Evolutionary conservation across 2,113 vertebrate species (phyloP).

Genomic region (Phycodurus eques): DNA sequence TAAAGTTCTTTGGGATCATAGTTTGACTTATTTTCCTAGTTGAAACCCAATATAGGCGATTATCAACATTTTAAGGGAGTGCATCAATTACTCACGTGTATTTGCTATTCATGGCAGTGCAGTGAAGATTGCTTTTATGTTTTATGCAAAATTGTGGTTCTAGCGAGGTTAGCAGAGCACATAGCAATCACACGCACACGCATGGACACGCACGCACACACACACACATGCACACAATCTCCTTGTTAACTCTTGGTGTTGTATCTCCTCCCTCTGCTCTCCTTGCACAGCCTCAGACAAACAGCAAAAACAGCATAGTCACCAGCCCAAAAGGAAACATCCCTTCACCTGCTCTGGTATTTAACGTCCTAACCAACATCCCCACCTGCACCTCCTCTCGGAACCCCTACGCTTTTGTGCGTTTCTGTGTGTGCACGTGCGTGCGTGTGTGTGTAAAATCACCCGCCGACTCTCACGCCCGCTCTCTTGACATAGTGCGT

Average conservation of each 20-base stretch:
- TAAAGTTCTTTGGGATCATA: too few relatives aligned
- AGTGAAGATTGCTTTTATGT: neutral
- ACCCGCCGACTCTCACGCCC: neutral
- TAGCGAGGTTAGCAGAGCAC: neutral
- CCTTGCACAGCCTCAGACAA: slow-evolving; percentile 88
- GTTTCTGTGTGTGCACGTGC: slow-evolving; percentile 5
- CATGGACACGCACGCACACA: slow-evolving; percentile 20
- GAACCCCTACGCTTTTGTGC: neutral
- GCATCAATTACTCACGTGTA: too few relatives aligned
- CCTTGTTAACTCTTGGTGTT: slow-evolving; percentile 32
- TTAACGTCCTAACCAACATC: slow-evolving; percentile 60
- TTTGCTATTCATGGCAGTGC: too few relatives aligned
- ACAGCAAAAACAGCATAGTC: slow-evolving; percentile 94
- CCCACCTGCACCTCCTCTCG: slow-evolving; percentile 7
- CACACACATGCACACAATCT: slow-evolving; percentile 6
- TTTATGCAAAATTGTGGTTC: neutral
- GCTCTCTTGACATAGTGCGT: slow-evolving; percentile 3
- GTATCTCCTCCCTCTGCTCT: slow-evolving; percentile 49
- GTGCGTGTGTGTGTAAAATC: slow-evolving; percentile 2
- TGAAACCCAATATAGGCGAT: too few relatives aligned
- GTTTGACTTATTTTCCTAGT: too few relatives aligned
- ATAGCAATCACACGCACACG: neutral
- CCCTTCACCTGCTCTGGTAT: slow-evolving; percentile 91
- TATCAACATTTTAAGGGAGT: too few relatives aligned
- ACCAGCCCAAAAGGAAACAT: slow-evolving; percentile 94